Percentiles rank a stretch among this genome's conserved stretches.
These are phyloP conservation scores for Melitaea athalia DNA, from an alignment of 2,888 invertebrate species.

Conservation along the genomic window DNA sequence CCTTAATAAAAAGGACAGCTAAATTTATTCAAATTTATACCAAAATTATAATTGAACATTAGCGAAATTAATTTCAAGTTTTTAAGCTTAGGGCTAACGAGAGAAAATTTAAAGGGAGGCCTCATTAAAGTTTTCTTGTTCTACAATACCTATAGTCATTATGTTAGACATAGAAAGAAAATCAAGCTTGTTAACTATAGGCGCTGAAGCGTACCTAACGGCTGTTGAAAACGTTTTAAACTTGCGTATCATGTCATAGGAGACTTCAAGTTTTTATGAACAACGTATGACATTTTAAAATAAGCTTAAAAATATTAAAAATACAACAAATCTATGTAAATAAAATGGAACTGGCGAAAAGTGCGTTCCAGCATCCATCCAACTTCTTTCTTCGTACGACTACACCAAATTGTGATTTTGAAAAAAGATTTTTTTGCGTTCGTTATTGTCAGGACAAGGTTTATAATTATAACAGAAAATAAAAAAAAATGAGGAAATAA, in stretches of 20 bases:
- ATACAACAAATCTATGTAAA: too few species aligned
- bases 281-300: too few species aligned
- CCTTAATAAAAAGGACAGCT: too few species aligned
- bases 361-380: too few species aligned
- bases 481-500: too few species aligned
- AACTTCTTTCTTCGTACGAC: too few species aligned
- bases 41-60: neutral
- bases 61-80: neutral
- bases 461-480: too few species aligned
- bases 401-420: too few species aligned
- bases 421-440: too few species aligned
- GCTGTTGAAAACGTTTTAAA: constrained; percentile 57
- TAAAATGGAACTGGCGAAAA: too few species aligned
- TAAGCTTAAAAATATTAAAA: too few species aligned
- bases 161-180: constrained; percentile 53
- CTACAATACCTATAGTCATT: constrained; percentile 35
- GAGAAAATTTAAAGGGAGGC: neutral
- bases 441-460: too few species aligned
- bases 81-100: neutral
- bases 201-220: constrained; percentile 62
- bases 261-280: neutral
- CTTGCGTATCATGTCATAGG: constrained; percentile 38
- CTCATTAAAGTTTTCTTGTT: neutral
- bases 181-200: constrained; percentile 70
- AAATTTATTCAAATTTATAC: neutral